Evolutionary conservation across 2,888 invertebrate genomes (phyloP).

Genomic region (Euclidia mi): DNA sequence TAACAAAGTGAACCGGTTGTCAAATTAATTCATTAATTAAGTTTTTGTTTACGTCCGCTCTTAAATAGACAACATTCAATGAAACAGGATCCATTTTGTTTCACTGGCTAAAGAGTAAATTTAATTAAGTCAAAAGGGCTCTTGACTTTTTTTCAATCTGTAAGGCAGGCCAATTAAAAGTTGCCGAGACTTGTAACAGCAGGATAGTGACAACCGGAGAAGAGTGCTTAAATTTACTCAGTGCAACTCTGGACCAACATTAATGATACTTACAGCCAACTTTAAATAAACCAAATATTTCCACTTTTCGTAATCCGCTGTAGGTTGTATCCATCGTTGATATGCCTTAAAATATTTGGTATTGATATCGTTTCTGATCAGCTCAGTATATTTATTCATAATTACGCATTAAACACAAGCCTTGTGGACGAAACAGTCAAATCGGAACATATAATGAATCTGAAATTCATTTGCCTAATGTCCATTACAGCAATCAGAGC

Average conservation of each 20-base stretch:
- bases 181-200: slow-evolving; percentile 73
- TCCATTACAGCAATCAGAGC: slow-evolving; percentile 17
- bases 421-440: neutral
- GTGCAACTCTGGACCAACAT: slow-evolving; percentile 66
- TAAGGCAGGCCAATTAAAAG: slow-evolving; percentile 85
- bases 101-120: slow-evolving; percentile 77
- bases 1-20: slow-evolving; percentile 47
- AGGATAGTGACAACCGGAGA: slow-evolving; percentile 74
- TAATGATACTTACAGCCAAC: slow-evolving; percentile 54
- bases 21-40: slow-evolving; percentile 68
- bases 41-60: slow-evolving; percentile 61
- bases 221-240: slow-evolving; percentile 73
- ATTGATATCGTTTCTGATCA: no score
- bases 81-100: slow-evolving; percentile 71
- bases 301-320: slow-evolving; percentile 7
- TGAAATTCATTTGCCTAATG: neutral
- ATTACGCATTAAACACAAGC: no score
- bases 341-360: neutral
- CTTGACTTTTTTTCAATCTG: slow-evolving; percentile 82
- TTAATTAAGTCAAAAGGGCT: slow-evolving; percentile 82
- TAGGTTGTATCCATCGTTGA: neutral
- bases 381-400: no score
- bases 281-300: no score
- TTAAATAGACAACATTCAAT: slow-evolving; percentile 66
- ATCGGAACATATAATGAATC: neutral